Percentiles rank a stretch among this genome's conserved stretches.
These are phyloP conservation scores for Chamaea fasciata DNA, from an alignment of 2,113 vertebrate species.

Conservation along the genomic window DNA sequence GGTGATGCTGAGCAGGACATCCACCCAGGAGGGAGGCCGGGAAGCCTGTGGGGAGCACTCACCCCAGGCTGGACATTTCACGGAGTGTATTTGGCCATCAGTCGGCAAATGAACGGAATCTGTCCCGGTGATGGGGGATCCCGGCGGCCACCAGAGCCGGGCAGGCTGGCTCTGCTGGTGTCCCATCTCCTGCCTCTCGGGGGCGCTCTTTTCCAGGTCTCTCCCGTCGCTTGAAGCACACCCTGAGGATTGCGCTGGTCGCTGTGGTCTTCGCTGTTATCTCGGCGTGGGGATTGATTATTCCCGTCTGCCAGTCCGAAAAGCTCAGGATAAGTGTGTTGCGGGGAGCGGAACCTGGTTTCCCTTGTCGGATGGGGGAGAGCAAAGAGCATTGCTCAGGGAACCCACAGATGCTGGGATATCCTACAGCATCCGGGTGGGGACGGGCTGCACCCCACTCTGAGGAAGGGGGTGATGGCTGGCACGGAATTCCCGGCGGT, in stretches of 20 bases:
- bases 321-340: constrained; percentile 49
- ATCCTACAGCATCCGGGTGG: accelerated
- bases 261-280: neutral
- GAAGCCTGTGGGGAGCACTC: neutral
- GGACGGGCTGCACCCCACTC: accelerated
- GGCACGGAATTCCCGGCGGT: accelerated
- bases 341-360: neutral
- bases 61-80: accelerated
- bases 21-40: accelerated
- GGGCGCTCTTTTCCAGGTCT: neutral
- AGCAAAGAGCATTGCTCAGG: neutral
- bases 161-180: neutral
- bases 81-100: neutral
- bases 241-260: neutral
- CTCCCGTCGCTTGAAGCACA: neutral
- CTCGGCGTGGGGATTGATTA: neutral
- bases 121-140: too few relatives aligned
- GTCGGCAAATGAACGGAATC: neutral
- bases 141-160: neutral
- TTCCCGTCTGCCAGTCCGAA: constrained; percentile 35
- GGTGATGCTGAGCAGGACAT: neutral
- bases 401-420: neutral
- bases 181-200: neutral
- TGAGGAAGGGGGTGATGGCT: neutral
- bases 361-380: too few relatives aligned